Conservation (phyloP, 2,113 vertebrate species). For the Zosterops borbonicus region DNA sequence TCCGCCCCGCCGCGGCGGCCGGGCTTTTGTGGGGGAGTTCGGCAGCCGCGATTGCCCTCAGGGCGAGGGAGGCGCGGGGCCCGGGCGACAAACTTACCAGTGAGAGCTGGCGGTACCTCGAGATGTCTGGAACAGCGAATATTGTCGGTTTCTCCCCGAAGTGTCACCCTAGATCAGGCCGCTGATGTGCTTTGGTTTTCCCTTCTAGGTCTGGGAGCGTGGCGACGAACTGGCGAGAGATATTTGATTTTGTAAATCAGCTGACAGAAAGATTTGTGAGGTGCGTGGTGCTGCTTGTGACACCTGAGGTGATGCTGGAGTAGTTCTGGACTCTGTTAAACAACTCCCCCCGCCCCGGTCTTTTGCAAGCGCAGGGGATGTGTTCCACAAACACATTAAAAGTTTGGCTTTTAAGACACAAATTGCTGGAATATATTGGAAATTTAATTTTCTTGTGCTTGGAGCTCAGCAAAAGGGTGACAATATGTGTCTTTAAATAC, state of each 20-base stretch:
- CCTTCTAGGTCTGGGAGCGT: conserved; percentile 89
- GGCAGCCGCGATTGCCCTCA: neutral
- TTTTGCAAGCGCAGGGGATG: neutral
- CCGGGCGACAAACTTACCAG: neutral
- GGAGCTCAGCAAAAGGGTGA: neutral
- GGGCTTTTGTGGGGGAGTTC: neutral
- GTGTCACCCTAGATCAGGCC: neutral
- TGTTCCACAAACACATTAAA: neutral
- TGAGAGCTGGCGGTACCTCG: neutral
- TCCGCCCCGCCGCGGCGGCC: neutral
- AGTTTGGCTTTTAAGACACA: neutral
- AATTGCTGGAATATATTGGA: neutral
- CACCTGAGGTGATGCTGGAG: neutral
- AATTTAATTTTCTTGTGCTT: neutral
- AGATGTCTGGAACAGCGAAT: neutral
- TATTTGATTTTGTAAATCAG: conserved; percentile 88
- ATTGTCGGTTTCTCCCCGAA: neutral
- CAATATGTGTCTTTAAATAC: neutral
- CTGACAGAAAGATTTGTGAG: conserved; percentile 92
- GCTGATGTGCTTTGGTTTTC: neutral
- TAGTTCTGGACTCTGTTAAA: neutral
- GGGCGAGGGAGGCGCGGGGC: neutral
- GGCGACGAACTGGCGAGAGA: conserved; percentile 83
- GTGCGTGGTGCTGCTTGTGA: conserved; percentile 65
- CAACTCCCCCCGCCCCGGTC: fast-evolving